phyloP scores from a whole-genome alignment of 2,797 vertebrate species.

The Xerus rutilus region DNA sequence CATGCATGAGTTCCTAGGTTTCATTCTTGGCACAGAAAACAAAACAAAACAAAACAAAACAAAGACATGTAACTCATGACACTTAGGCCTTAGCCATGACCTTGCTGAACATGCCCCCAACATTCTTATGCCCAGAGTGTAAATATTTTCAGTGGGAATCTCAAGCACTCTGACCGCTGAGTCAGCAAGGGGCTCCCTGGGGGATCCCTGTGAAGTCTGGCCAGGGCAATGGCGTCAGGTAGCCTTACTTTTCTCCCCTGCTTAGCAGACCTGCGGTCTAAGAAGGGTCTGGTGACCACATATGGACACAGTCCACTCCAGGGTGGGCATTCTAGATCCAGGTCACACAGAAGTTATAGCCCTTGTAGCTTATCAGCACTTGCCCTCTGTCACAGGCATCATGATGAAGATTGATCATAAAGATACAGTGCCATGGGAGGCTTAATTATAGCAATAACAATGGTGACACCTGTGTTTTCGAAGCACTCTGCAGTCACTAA shows the following conservation, averaged over 20 bases:
- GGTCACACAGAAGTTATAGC: not conserved
- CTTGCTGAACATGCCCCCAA: not conserved
- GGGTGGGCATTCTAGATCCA: not conserved
- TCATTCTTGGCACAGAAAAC: no score
- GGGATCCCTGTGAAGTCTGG: not conserved
- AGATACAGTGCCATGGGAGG: not conserved
- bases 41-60: no score
- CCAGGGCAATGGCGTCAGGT: not conserved
- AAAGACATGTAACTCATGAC: no score
- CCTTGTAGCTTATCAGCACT: not conserved
- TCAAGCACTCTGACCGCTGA: not conserved
- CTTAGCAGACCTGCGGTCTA: not conserved
- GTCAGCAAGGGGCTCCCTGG: not conserved
- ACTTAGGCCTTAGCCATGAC: not conserved
- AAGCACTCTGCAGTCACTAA: not conserved
- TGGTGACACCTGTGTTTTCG: not conserved
- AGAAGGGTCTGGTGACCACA: not conserved
- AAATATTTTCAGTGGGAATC: not conserved
- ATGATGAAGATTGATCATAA: not conserved
- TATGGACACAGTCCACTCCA: not conserved
- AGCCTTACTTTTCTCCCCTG: not conserved
- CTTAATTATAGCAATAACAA: not conserved
- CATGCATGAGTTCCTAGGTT: no score
- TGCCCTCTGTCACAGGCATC: not conserved
- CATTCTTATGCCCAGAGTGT: not conserved